Evolutionary conservation across 2,888 invertebrate species (phyloP).

Genomic region (Tenthredo amoena): DNA sequence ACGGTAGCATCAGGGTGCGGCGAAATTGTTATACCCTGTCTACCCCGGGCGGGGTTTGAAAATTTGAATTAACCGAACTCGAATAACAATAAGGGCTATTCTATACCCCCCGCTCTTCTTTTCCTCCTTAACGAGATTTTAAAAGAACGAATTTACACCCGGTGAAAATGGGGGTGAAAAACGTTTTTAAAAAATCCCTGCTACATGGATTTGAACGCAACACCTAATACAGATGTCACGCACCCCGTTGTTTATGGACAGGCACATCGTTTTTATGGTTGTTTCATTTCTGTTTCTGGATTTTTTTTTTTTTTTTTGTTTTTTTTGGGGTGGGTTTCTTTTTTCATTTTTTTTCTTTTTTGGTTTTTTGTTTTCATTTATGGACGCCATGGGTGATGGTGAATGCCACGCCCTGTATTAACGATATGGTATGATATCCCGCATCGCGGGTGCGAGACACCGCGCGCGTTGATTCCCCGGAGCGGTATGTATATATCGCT

Average conservation of each 20-base stretch:
- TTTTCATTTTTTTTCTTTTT: background rate
- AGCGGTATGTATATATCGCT: background rate
- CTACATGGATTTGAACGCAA: background rate
- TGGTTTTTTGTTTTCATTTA: background rate
- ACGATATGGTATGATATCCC: constrained; percentile 30
- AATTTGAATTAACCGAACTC: background rate
- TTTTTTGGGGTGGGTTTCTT: background rate
- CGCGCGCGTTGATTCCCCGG: background rate
- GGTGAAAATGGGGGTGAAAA: background rate
- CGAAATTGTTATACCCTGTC: constrained; percentile 4
- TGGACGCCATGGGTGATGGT: constrained; percentile 10
- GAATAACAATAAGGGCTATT: background rate
- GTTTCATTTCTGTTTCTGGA: background rate
- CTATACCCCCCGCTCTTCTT: background rate
- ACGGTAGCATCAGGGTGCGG: background rate
- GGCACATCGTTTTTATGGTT: background rate
- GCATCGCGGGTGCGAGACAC: constrained; percentile 3
- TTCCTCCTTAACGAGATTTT: background rate
- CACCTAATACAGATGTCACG: background rate
- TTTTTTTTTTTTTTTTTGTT: background rate
- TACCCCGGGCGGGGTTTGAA: background rate
- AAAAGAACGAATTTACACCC: background rate
- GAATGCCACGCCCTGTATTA: constrained; percentile 38
- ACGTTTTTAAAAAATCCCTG: background rate
- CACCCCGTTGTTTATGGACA: constrained; percentile 12